A percentile compares a stretch with the other conserved stretches of the same genome.
These are phyloP conservation scores for Panagrolaimus sp. DNA, from an alignment of 1,140 invertebrate genomes.

Conservation along the genomic window DNA sequence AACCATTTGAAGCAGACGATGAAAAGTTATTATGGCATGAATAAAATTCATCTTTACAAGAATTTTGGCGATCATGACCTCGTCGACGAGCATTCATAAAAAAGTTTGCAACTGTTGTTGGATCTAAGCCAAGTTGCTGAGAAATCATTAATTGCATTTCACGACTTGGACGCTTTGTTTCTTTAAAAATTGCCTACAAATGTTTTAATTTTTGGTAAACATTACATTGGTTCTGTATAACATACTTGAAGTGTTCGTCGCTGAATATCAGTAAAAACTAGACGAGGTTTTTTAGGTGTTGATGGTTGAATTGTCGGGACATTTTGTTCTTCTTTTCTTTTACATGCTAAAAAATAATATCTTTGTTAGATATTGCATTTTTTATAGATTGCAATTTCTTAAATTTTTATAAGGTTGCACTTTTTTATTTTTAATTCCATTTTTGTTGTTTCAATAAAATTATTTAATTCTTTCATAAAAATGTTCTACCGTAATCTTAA, in stretches of 20 bases:
- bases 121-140: conserved; percentile 89
- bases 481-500: too few relatives aligned
- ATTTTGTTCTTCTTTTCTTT: conserved; percentile 88
- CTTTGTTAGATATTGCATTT: too few relatives aligned
- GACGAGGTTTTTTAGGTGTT: conserved; percentile 88
- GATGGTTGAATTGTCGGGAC: conserved; percentile 13
- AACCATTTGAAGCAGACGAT: not conserved
- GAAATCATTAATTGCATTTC: conserved; percentile 99
- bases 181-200: conserved; percentile 68
- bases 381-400: not conserved
- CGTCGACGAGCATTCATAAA: conserved; percentile 98
- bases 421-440: not conserved
- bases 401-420: conserved; percentile 10
- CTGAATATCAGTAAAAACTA: conserved; percentile 99
- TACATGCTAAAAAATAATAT: conserved; percentile 73
- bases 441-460: not conserved
- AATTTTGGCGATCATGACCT: conserved; percentile 78
- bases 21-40: not conserved
- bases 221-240: conserved; percentile 74
- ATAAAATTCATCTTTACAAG: conserved; percentile 1
- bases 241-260: conserved; percentile 98
- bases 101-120: conserved; percentile 98
- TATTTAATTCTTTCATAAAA: too few relatives aligned
- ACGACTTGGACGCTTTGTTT: conserved; percentile 97
- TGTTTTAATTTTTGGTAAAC: conserved; percentile 31